phyloP scores from a whole-genome alignment of 2,113 vertebrate species.

The Camelus bactrianus region DNA sequence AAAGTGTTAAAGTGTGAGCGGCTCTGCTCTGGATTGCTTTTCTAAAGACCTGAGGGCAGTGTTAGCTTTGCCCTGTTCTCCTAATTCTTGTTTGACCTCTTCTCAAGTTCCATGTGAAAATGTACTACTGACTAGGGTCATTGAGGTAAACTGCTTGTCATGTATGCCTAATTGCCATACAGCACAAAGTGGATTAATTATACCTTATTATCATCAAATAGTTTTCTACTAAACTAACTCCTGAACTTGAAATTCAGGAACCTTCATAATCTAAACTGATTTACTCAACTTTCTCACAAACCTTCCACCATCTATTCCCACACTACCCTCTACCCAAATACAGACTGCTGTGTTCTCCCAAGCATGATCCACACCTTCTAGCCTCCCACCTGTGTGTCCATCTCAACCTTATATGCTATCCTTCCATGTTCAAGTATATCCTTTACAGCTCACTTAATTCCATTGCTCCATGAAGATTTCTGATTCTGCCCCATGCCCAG shows the following conservation, averaged over 20 bases:
- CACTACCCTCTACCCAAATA: neutral
- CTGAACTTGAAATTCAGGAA: neutral
- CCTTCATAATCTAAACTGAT: neutral
- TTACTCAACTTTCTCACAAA: neutral
- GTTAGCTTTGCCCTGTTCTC: neutral
- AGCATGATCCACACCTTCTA: neutral
- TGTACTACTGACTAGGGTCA: neutral
- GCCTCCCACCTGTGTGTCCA: neutral
- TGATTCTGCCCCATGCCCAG: neutral
- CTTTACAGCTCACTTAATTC: neutral
- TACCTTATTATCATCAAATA: neutral
- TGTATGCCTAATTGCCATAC: neutral
- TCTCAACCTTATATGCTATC: neutral
- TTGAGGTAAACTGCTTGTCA: neutral
- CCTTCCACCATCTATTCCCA: neutral
- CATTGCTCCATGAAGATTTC: neutral
- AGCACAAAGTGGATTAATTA: neutral
- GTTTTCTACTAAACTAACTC: neutral
- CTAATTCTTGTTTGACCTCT: neutral
- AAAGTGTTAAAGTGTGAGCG: neutral
- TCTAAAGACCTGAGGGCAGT: neutral
- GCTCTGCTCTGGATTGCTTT: neutral
- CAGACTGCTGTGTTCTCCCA: neutral
- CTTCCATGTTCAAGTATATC: neutral
- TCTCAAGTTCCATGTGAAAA: neutral